Evolutionary conservation across 2,113 vertebrate species (phyloP).

Genomic region (Peucedramus taeniatus): DNA sequence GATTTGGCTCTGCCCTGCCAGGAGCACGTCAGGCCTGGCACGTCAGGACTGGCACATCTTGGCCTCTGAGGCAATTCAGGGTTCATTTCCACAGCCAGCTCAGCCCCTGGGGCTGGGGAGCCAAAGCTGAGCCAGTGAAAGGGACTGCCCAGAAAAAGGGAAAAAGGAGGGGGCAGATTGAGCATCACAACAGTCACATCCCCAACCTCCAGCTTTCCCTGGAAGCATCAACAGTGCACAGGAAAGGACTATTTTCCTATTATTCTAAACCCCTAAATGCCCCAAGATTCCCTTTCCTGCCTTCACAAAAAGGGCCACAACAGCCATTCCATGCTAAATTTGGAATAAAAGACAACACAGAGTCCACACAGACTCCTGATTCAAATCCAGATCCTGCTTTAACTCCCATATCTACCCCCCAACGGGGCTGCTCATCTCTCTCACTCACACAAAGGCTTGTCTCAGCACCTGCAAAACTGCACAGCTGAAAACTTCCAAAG

Average conservation of each 20-base stretch:
- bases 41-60: rapidly evolving
- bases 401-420: not conserved
- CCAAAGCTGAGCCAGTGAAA: not conserved
- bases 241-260: not conserved
- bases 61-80: not conserved
- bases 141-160: no score
- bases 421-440: not conserved
- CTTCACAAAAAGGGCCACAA: not conserved
- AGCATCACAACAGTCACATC: not conserved
- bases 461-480: not conserved
- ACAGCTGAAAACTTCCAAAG: not conserved
- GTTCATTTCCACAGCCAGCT: not conserved
- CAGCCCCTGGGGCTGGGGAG: not conserved
- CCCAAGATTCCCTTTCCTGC: not conserved
- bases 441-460: not conserved
- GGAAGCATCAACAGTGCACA: rapidly evolving
- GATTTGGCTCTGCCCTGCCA: not conserved
- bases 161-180: rapidly evolving
- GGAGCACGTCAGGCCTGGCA: not conserved
- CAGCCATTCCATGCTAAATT: not conserved
- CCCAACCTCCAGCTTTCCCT: not conserved
- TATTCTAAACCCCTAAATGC: not conserved
- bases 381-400: not conserved
- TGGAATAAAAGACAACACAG: not conserved
- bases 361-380: not conserved